phyloP scores from a whole-genome alignment of 2,888 invertebrate species.

The Thereva nobilitata region DNA sequence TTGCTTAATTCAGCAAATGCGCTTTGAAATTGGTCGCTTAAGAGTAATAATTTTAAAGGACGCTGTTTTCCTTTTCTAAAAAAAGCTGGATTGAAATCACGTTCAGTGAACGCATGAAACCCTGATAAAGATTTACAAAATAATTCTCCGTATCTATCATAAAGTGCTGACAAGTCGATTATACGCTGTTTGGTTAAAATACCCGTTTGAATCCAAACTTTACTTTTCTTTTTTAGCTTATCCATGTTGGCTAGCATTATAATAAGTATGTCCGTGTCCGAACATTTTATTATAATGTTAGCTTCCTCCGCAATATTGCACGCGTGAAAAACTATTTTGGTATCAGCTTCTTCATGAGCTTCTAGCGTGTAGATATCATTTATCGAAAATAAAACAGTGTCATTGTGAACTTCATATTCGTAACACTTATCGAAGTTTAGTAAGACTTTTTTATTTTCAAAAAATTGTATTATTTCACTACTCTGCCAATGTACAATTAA shows the following conservation, averaged over 20 bases:
- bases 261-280: conserved; percentile 11
- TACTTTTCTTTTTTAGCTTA: neutral
- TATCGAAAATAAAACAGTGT: conserved; percentile 30
- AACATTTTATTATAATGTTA: conserved; percentile 8
- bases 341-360: conserved; percentile 30
- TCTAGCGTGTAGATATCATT: conserved; percentile 2
- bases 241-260: conserved; percentile 3
- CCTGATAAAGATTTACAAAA: conserved; percentile 7
- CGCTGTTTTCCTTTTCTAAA: conserved; percentile 10
- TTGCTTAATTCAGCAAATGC: neutral
- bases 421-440: conserved; percentile 41
- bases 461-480: conserved; percentile 33
- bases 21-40: neutral
- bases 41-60: neutral
- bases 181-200: neutral
- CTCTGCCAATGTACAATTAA: conserved; percentile 42
- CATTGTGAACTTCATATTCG: conserved; percentile 35
- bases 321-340: conserved; percentile 20
- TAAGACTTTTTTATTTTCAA: conserved; percentile 41
- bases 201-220: neutral
- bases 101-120: conserved; percentile 11
- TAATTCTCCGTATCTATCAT: neutral
- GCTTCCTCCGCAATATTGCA: neutral
- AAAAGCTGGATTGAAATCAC: conserved; percentile 12
- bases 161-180: neutral